A percentile compares a stretch with the other conserved stretches of the same genome.
Conservation (phyloP, 1,140 invertebrate genomes). For the Drosophila funebris region DNA sequence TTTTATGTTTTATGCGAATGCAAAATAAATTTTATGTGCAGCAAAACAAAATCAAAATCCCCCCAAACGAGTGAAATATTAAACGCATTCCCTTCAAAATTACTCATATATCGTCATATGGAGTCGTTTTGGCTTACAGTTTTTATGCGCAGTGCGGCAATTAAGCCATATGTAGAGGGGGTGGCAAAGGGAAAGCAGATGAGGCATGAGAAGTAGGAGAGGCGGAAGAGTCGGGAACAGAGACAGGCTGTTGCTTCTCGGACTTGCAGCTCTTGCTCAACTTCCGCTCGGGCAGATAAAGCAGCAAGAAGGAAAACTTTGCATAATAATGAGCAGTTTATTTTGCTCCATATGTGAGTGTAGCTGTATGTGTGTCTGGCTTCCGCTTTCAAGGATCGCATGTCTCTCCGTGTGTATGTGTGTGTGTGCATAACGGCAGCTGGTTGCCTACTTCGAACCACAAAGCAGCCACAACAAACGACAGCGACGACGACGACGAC, state of each 20-base stretch:
- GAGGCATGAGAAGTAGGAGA: not conserved
- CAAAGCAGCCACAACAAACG: conserved; percentile 63
- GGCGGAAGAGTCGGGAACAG: not conserved
- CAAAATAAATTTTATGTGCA: conserved; percentile 60
- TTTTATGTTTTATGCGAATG: conserved; percentile 39
- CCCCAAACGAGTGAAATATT: conserved; percentile 66
- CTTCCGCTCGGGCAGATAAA: conserved; percentile 59
- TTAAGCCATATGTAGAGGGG: conserved; percentile 36
- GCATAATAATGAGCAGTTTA: conserved; percentile 79
- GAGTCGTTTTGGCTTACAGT: conserved; percentile 1
- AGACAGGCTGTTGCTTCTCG: conserved; percentile 58
- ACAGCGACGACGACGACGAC: conserved; percentile 30
- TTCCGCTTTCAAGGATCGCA: conserved; percentile 61
- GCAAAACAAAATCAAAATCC: conserved; percentile 52
- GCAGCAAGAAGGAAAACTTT: conserved; percentile 63
- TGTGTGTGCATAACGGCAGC: conserved; percentile 24
- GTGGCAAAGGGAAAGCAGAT: not conserved
- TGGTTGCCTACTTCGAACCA: conserved; percentile 26
- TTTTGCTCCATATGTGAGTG: conserved; percentile 41
- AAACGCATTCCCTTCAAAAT: conserved; percentile 17
- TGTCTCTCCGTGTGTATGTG: conserved; percentile 32
- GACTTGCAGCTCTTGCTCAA: too few relatives aligned
- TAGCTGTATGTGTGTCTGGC: conserved; percentile 43
- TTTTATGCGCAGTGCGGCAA: conserved; percentile 28
- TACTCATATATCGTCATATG: conserved; percentile 12